Percentiles rank a stretch among this genome's conserved stretches.
Evolutionary conservation across 2,113 vertebrate genomes (phyloP).

Genomic region (Siphamia tubifer): DNA sequence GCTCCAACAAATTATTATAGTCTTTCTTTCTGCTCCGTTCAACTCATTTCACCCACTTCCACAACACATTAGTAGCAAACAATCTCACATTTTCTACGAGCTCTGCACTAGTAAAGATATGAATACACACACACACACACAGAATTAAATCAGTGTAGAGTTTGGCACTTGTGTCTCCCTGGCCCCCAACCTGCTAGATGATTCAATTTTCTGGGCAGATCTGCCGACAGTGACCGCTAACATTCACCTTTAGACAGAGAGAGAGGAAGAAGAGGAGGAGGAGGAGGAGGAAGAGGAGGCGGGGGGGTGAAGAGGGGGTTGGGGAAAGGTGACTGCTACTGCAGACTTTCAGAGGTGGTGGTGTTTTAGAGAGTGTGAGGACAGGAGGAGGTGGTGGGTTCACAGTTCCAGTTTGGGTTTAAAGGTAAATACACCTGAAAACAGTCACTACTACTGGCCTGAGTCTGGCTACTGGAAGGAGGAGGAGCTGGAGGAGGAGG

Average conservation of each 20-base stretch:
- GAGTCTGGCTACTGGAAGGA: too few relatives aligned
- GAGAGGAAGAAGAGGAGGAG: background rate
- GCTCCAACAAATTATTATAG: too few relatives aligned
- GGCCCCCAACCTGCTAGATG: constrained; percentile 68
- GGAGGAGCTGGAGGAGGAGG: too few relatives aligned
- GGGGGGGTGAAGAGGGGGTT: constrained; percentile 23
- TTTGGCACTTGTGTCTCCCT: constrained; percentile 60
- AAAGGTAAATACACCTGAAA: too few relatives aligned
- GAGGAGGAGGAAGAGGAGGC: background rate
- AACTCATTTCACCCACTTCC: too few relatives aligned
- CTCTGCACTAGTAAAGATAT: constrained; percentile 4
- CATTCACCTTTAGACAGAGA: constrained; percentile 63
- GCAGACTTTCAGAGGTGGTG: constrained; percentile 23
- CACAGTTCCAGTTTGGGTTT: too few relatives aligned
- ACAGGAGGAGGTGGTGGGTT: too few relatives aligned
- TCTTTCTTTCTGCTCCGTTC: too few relatives aligned
- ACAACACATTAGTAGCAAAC: too few relatives aligned
- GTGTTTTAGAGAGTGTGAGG: too few relatives aligned
- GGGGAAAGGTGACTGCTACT: constrained; percentile 42
- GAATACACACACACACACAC: constrained; percentile 42
- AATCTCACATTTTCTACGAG: too few relatives aligned
- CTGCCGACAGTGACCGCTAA: constrained; percentile 68
- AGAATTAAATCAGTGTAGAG: constrained; percentile 64
- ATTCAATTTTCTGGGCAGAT: constrained; percentile 74
- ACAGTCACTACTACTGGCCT: too few relatives aligned